Conservation (phyloP, 1,140 invertebrate genomes). For the Tetranychus urticae region DNA sequence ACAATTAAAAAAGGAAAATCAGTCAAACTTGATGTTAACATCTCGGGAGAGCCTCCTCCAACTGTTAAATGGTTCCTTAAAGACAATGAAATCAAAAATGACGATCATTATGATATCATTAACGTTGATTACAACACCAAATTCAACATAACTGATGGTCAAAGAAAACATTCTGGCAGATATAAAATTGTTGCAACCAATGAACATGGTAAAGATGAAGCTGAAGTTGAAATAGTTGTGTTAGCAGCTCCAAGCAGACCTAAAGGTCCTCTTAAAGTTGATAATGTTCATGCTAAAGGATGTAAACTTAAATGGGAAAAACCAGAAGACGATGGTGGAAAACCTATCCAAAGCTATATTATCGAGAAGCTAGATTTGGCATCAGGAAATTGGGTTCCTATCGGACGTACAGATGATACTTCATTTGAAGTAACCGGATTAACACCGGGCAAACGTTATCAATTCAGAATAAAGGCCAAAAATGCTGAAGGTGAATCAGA, state of each 20-base stretch:
- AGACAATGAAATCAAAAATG: constrained; percentile 22
- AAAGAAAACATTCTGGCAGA: constrained; percentile 66
- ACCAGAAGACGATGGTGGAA: constrained; percentile 83
- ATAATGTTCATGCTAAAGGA: constrained; percentile 75
- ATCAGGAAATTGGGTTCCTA: constrained; percentile 51
- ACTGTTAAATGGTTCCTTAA: constrained; percentile 66
- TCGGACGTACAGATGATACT: constrained; percentile 74
- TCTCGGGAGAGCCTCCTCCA: constrained; percentile 86
- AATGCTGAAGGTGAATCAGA: constrained; percentile 92
- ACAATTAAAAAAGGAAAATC: constrained; percentile 74
- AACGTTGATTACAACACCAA: constrained; percentile 28
- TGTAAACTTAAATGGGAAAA: constrained; percentile 82
- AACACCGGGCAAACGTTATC: constrained; percentile 78
- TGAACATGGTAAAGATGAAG: constrained; percentile 65
- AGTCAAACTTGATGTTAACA: constrained; percentile 70
- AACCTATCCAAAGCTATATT: constrained; percentile 76
- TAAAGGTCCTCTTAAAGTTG: constrained; percentile 33
- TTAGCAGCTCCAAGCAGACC: constrained; percentile 19
- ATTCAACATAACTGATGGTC: constrained; percentile 55
- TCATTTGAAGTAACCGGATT: constrained; percentile 56
- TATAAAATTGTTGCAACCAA: constrained; percentile 75
- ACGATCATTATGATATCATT: constrained; percentile 31
- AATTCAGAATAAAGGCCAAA: constrained; percentile 89
- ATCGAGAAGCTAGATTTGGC: constrained; percentile 89
- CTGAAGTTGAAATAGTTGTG: constrained; percentile 62